These are phyloP conservation scores for Oryzias sinensis DNA, from an alignment of 2,797 vertebrate species.

Conservation along the genomic window DNA sequence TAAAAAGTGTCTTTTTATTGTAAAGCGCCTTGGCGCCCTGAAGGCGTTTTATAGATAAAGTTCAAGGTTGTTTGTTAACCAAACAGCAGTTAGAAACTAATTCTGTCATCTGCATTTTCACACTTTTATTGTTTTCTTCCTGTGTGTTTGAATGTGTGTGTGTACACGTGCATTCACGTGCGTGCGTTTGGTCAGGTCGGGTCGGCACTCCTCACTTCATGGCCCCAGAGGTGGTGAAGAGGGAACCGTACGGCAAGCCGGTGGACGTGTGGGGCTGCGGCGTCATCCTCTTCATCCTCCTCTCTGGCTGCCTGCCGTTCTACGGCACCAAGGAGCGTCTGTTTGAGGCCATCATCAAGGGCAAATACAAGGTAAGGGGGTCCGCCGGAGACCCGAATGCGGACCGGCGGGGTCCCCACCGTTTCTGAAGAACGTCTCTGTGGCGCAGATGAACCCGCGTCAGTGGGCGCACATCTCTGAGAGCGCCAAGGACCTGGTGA, in stretches of 20 bases:
- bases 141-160: not conserved
- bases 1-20: too few relatives aligned
- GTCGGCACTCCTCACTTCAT: conserved; percentile 98
- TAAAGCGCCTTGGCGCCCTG: too few relatives aligned
- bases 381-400: too few relatives aligned
- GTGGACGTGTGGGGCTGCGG: conserved; percentile 98
- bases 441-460: conserved; percentile 91
- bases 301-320: conserved; percentile 96
- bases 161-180: too few relatives aligned
- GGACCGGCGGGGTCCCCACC: too few relatives aligned
- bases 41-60: too few relatives aligned
- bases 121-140: too few relatives aligned
- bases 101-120: not conserved
- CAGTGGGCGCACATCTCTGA: conserved; percentile 99
- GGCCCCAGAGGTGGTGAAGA: conserved; percentile 97
- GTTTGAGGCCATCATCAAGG: conserved; percentile 97
- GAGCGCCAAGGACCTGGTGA: conserved; percentile 97
- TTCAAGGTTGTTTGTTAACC: too few relatives aligned
- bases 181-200: conserved; percentile 76
- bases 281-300: conserved; percentile 97
- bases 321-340: conserved; percentile 97
- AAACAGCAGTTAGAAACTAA: too few relatives aligned
- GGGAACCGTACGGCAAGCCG: conserved; percentile 96
- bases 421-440: too few relatives aligned
- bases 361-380: conserved; percentile 90